phyloP scores from a whole-genome alignment of 2,888 invertebrate species.

The Cataglyphis livida region DNA sequence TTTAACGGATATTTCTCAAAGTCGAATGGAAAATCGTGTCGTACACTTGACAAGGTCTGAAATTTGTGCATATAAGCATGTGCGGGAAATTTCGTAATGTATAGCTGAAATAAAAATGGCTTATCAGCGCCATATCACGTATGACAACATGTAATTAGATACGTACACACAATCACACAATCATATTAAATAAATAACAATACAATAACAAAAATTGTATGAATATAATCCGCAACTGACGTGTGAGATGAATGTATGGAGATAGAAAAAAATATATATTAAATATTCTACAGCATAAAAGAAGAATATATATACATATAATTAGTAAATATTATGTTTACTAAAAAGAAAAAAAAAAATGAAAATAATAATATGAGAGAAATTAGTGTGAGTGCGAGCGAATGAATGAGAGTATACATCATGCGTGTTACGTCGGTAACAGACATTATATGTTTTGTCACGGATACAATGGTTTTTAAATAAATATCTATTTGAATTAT shows the following conservation, averaged over 20 bases:
- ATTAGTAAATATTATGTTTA: slow-evolving; percentile 71
- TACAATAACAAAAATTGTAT: slow-evolving; percentile 69
- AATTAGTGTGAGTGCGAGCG: slow-evolving; percentile 72
- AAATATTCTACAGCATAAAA: slow-evolving; percentile 69
- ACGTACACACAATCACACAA: slow-evolving; percentile 62
- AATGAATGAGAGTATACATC: slow-evolving; percentile 77
- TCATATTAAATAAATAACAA: slow-evolving; percentile 63
- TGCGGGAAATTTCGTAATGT: slow-evolving; percentile 66
- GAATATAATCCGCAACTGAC: slow-evolving; percentile 66
- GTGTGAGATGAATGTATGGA: slow-evolving; percentile 35
- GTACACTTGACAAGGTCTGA: slow-evolving; percentile 29
- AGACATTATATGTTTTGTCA: slow-evolving; percentile 83
- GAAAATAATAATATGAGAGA: slow-evolving; percentile 65
- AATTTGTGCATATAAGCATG: slow-evolving; percentile 50
- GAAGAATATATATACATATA: slow-evolving; percentile 66
- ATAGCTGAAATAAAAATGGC: slow-evolving; percentile 65
- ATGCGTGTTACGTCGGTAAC: slow-evolving; percentile 78
- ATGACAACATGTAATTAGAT: slow-evolving; percentile 74
- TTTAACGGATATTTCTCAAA: not conserved
- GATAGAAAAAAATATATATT: slow-evolving; percentile 61
- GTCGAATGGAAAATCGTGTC: slow-evolving; percentile 38
- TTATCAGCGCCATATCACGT: slow-evolving; percentile 71
- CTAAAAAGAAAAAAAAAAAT: slow-evolving; percentile 43
- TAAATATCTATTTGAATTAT: slow-evolving; percentile 84
- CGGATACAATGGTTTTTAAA: slow-evolving; percentile 84